Conservation (phyloP, 2,113 vertebrate genomes). For the Oncorhynchus nerka region DNA sequence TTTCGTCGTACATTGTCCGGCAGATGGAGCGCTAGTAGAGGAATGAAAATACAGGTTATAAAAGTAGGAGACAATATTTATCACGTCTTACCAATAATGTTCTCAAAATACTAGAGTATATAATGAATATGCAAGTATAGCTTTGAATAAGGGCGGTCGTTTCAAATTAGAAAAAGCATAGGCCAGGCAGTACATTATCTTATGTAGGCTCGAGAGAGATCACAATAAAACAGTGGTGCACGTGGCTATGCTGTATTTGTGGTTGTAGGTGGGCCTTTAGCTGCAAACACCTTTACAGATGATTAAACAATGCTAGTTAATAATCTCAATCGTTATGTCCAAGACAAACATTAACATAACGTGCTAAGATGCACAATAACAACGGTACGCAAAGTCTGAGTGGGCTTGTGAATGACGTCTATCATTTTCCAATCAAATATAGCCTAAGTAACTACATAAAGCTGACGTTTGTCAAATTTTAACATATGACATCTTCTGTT, state of each 20-base stretch:
- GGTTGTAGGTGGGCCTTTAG: no score
- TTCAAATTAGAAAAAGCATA: background rate
- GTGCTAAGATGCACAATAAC: background rate
- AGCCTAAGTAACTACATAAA: background rate
- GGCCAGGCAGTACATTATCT: no score
- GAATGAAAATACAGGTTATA: constrained; percentile 34
- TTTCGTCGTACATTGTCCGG: constrained; percentile 90
- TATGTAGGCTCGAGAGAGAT: no score
- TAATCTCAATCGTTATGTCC: no score
- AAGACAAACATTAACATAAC: no score
- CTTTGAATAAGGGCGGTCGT: background rate
- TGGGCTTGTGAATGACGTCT: background rate
- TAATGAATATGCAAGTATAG: background rate
- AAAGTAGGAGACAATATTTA: constrained; percentile 28
- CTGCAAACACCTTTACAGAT: no score
- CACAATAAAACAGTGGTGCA: no score
- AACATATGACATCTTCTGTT: background rate
- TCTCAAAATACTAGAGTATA: no score
- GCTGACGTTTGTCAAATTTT: background rate
- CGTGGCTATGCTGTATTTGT: no score
- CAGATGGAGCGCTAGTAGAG: constrained; percentile 82
- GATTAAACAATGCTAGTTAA: no score
- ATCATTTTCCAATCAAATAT: no score
- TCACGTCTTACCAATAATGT: background rate
- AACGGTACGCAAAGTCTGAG: background rate